Evolutionary conservation across 2,797 vertebrate species (phyloP).

Genomic region (Cyprinodon diabolis): DNA sequence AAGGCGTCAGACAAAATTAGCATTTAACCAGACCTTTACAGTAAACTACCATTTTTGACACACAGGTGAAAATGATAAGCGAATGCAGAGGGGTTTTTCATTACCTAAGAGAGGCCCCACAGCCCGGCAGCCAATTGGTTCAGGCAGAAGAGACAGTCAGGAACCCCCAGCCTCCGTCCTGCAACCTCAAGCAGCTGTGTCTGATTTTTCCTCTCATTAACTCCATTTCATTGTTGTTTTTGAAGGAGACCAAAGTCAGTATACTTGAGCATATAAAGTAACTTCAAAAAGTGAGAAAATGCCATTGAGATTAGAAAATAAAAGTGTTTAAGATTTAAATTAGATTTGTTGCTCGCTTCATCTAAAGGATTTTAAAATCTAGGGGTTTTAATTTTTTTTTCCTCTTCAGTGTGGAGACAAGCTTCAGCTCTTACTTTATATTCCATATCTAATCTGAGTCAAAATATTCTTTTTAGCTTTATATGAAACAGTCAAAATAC

Average conservation of each 20-base stretch:
- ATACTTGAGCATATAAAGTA: conserved; percentile 38
- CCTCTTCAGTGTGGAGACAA: not conserved
- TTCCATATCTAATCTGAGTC: not conserved
- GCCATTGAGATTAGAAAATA: conserved; percentile 6
- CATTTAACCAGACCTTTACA: conserved; percentile 32
- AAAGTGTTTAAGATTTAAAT: conserved; percentile 11
- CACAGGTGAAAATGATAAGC: conserved; percentile 61
- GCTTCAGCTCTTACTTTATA: not conserved
- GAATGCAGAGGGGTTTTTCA: conserved; percentile 59
- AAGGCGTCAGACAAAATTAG: conserved; percentile 14
- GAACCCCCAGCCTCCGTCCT: conserved; percentile 37
- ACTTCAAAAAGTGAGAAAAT: conserved; percentile 12
- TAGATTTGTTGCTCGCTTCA: not conserved
- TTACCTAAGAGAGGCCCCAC: conserved; percentile 49
- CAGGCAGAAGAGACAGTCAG: conserved; percentile 44
- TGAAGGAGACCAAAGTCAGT: conserved; percentile 38
- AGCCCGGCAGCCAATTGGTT: conserved; percentile 46
- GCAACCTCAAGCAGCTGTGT: conserved; percentile 64
- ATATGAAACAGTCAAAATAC: conserved; percentile 11
- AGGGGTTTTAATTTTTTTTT: not conserved
- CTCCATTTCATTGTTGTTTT: conserved; percentile 56
- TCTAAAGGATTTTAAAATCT: conserved; percentile 14
- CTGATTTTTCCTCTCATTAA: conserved; percentile 63
- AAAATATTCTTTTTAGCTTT: conserved; percentile 4
- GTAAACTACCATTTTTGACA: conserved; percentile 40